Base-by-base conservation (phyloP, 2,797 vertebrate species). In the Nyctibius grandis region DNA sequence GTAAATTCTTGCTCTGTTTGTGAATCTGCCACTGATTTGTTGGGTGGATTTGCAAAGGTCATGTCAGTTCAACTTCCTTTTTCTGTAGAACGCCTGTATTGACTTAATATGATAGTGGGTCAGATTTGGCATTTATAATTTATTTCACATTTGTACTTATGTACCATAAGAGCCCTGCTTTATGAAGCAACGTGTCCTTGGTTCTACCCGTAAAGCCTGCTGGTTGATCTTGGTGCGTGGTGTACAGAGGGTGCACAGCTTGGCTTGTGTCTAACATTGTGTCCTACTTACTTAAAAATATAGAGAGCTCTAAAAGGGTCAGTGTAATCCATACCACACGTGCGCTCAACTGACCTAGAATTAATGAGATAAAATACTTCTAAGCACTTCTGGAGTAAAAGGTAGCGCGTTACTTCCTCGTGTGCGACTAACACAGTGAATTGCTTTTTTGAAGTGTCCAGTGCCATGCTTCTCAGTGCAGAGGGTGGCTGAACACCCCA, bases 251-350 rank as follows among this genome's bases (percentile, higher is more conserved):
- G 34, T 59, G 2, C 48, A 4, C 50, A 56, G 44, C 51, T 45
- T 79, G 69, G 16, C 56, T 63, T 47, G 38, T 42, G 34, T 70
- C 67, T 82, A 5, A 48, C 9, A 53, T 34, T 50, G 60, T 67
- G 83, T 57, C 85, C 91, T 93, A 91, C 86, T 96, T 95, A 38
- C 4, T 82, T 88, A 17, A 78, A 95, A 91, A 82, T 45, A 56
- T 79, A 83, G 60, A 73, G 77, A 78, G 51, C 64, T 85, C 51
- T 91, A 33, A 94, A 91, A 95, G 56, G 77, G 88, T 89, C 53
- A 28, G 11, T 82, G 95, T 96, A 93, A 96, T 96, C 89, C 72
- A 84, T 91, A 91, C 88, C 48, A 42, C 73, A 54, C 12, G 0
- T 70, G 61, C 0, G 3, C 33, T 74, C 77, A 88, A 11, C 61